A percentile compares a stretch with the other conserved stretches of the same genome.
phyloP scores from a whole-genome alignment of 2,888 invertebrate species.

The Pteria penguin region DNA sequence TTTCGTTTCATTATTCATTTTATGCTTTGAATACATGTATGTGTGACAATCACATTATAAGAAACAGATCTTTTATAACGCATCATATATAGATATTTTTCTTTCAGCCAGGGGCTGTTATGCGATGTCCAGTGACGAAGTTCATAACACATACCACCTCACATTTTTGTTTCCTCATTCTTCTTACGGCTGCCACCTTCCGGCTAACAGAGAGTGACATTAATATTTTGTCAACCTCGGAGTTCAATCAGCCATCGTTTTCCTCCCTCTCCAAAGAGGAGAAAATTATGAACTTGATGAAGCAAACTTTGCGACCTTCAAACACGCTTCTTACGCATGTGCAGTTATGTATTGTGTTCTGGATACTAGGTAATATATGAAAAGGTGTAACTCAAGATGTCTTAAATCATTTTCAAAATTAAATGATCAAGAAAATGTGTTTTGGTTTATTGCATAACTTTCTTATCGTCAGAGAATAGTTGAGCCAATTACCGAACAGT shows the following conservation, averaged over 20 bases:
- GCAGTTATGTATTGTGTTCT: constrained; percentile 80
- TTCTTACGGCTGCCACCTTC: constrained; percentile 86
- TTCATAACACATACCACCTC: constrained; percentile 86
- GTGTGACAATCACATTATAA: no score
- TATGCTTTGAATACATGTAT: no score
- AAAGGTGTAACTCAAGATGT: no score
- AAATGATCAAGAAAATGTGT: no score
- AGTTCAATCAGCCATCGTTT: constrained; percentile 62
- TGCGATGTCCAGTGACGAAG: constrained; percentile 85
- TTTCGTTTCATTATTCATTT: no score
- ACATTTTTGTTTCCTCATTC: constrained; percentile 85
- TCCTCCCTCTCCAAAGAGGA: constrained; percentile 70
- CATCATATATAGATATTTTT: no score
- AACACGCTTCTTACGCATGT: constrained; percentile 79
- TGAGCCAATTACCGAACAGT: no score
- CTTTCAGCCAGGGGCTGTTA: constrained; percentile 76
- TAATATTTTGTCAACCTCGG: constrained; percentile 66
- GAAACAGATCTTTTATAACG: no score
- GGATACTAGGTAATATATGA: constrained; percentile 79
- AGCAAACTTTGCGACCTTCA: constrained; percentile 77
- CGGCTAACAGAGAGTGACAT: constrained; percentile 78
- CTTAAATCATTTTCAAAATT: no score
- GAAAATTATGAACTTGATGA: constrained; percentile 73
- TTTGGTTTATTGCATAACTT: no score
- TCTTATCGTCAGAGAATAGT: no score